Conservation (phyloP, 2,797 vertebrate genomes). For the Sebastes itinus region DNA sequence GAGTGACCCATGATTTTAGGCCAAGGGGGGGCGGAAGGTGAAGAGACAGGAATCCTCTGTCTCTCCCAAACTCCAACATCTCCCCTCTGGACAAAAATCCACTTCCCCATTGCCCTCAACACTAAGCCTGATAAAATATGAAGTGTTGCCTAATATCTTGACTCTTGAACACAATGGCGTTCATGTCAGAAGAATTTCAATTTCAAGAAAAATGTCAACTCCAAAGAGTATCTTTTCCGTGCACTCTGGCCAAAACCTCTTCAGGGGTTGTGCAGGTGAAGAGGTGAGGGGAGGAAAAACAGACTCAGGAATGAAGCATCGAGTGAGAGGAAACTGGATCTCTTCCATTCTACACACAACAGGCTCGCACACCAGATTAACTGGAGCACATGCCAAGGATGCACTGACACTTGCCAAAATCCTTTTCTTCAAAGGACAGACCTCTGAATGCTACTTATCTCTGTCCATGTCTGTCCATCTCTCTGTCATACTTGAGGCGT, state of each 20-base stretch:
- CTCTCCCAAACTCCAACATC: conserved; percentile 28
- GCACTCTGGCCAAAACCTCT: conserved; percentile 32
- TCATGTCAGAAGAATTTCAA: conserved; percentile 11
- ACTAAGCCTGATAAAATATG: conserved; percentile 21
- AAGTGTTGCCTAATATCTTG: conserved; percentile 1
- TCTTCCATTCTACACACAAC: conserved; percentile 38
- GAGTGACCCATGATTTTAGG: conserved; percentile 61
- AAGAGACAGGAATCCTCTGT: conserved; percentile 35
- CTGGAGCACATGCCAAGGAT: conserved; percentile 48
- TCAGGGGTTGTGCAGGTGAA: conserved; percentile 49
- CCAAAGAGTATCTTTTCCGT: conserved; percentile 35
- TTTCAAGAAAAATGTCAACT: conserved; percentile 23
- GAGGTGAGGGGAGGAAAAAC: conserved; percentile 47
- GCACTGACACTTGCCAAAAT: conserved; percentile 44
- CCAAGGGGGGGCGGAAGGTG: conserved; percentile 27
- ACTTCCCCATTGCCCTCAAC: not conserved
- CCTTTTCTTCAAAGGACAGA: conserved; percentile 34
- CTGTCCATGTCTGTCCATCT: not conserved
- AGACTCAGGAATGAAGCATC: conserved; percentile 50
- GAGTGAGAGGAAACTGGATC: conserved; percentile 54
- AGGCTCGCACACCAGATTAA: conserved; percentile 32
- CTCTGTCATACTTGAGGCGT: not conserved
- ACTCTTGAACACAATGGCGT: not conserved
- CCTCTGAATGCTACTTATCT: conserved; percentile 9
- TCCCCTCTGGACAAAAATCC: conserved; percentile 23